These are phyloP conservation scores for Polypedilum vanderplanki DNA, from an alignment of 1,140 invertebrate species.

Conservation along the genomic window DNA sequence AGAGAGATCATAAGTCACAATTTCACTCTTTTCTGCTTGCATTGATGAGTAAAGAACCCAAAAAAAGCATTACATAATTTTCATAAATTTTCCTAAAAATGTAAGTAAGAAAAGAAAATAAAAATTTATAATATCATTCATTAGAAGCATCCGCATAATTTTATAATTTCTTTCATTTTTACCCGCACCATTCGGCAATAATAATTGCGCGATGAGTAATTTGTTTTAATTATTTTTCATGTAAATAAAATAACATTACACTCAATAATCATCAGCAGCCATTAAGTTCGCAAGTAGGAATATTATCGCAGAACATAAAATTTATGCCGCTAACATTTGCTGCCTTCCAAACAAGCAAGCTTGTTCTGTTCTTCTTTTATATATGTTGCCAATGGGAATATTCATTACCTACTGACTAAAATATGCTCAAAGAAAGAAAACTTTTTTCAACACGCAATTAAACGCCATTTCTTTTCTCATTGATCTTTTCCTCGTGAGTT, in stretches of 20 bases:
- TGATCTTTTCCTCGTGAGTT: background rate
- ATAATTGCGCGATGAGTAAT: constrained; percentile 22
- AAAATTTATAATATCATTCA: background rate
- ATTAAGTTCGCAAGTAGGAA: constrained; percentile 10
- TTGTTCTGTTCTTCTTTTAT: background rate
- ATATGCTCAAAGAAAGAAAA: background rate
- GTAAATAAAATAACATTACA: constrained; percentile 28
- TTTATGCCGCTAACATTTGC: constrained; percentile 22
- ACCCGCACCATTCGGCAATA: constrained; percentile 2
- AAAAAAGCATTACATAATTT: background rate
- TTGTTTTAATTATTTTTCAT: constrained; percentile 29
- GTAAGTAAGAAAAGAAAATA: background rate
- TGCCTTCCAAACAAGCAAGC: background rate
- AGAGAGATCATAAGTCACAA: constrained; percentile 15
- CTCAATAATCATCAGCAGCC: constrained; percentile 26
- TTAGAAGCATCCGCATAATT: background rate
- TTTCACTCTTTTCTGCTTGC: background rate
- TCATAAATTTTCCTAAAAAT: background rate
- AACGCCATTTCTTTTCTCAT: background rate
- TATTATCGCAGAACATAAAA: constrained; percentile 28
- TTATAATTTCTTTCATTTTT: background rate
- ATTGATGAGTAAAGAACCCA: background rate
- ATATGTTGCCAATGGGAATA: constrained; percentile 17
- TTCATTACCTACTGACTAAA: background rate
- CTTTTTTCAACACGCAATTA: background rate